Evolutionary conservation across 2,888 invertebrate species (phyloP), one percentile per base, ranked within the genome.

Genomic region (Drosophila phalerata): DNA sequence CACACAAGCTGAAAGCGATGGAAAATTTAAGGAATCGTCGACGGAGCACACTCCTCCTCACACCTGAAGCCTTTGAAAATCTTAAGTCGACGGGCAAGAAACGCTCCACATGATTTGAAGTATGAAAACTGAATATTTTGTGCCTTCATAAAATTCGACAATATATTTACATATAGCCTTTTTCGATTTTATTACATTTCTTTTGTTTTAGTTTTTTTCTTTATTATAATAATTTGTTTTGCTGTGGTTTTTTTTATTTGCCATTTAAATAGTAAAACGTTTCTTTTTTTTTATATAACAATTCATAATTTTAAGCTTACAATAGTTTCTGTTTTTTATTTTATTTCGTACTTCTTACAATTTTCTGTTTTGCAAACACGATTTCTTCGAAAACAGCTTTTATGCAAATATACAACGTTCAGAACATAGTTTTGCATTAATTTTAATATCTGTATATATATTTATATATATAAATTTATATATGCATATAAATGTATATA

Each of bases 241-340:
- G 79, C 79, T 61, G 63, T 58, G 61, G 47, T 69, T 30, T 71
- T 69, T 73, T 69, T 69, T 30, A 66, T 69, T 73, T 69, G 85
- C 85, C 83, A 78, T 88, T 88, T 78, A 86, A 81, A 81, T 88
- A 88, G 85, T 88, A 82, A 90, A 82, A 88, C 87, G 76, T 89
- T 86, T 22, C 77, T 53, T 22, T 78, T 53, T 77, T 52, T 85
- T 76, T 78, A 69, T 86, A 88, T 87, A 88, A 88, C 90, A 88
- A 89, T 89, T 88, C 85, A 88, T 86, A 88, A 79, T 79, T 84
- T 89, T 89, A 86, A 86, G 73, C 89, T 89, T 85, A 85, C 60
- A 86, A 57, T 89, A 89, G 61, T 69, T 48, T 66, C 40, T 61
- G 42, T 40, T 63, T 61, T 63, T 30, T 53, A 65, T 69, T 72